These are phyloP conservation scores for Pteromalus puparum DNA, from an alignment of 1,140 invertebrate genomes.

Conservation along the genomic window DNA sequence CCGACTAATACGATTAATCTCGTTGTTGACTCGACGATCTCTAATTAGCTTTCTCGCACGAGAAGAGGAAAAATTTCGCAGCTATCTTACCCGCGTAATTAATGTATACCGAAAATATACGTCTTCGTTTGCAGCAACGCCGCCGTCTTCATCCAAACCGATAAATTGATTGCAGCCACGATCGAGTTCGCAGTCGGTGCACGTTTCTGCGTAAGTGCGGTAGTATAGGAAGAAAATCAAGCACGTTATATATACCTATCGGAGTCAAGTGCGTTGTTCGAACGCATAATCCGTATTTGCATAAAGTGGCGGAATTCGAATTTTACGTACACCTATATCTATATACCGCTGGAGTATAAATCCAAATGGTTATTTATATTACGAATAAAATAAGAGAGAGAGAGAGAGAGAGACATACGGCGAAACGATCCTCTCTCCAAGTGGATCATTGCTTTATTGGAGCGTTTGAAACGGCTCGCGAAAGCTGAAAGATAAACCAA, in stretches of 20 bases:
- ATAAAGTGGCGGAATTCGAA: no score
- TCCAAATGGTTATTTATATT: no score
- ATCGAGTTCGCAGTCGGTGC: not conserved
- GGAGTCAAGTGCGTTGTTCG: no score
- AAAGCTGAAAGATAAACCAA: not conserved
- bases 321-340: no score
- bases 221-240: no score
- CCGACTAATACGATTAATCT: constrained; percentile 14
- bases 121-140: not conserved
- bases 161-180: not conserved
- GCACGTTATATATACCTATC: no score
- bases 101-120: not conserved
- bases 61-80: not conserved
- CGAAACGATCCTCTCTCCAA: not conserved
- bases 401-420: not conserved
- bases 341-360: no score
- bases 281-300: no score
- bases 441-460: not conserved
- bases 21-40: no score
- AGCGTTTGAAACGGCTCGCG: not conserved
- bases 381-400: not conserved
- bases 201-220: not conserved
- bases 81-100: not conserved
- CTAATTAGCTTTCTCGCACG: no score
- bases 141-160: not conserved